Evolutionary conservation across 2,888 invertebrate species (phyloP).

Genomic region (Mythimna impura): DNA sequence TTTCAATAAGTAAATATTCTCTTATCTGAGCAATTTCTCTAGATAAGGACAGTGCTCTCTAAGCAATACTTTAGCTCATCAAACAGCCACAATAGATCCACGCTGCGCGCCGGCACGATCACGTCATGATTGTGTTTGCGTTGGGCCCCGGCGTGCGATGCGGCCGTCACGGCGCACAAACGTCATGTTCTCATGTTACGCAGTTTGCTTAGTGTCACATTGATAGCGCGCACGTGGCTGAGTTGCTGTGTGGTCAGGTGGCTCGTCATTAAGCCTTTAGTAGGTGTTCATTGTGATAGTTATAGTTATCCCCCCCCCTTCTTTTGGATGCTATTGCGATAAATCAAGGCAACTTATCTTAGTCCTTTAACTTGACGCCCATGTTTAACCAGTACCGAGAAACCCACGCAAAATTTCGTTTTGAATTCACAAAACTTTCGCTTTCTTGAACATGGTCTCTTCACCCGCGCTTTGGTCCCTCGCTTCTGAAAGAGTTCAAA

Average conservation of each 20-base stretch:
- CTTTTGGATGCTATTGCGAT: no score
- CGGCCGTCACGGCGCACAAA: background rate
- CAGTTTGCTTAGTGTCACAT: constrained; percentile 26
- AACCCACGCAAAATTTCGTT: background rate
- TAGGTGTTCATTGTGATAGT: background rate
- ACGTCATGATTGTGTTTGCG: constrained; percentile 20
- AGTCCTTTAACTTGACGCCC: background rate
- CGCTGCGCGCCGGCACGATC: background rate
- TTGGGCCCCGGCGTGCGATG: background rate
- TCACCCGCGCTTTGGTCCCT: constrained; percentile 18
- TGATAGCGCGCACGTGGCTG: constrained; percentile 25
- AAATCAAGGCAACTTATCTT: background rate
- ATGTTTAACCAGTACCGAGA: background rate
- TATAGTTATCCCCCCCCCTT: background rate
- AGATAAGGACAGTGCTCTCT: background rate
- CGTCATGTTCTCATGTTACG: constrained; percentile 28
- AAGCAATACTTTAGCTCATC: background rate
- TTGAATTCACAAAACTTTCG: constrained; percentile 18
- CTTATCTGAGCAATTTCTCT: background rate
- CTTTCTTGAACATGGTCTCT: constrained; percentile 2
- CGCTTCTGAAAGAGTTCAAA: constrained; percentile 33
- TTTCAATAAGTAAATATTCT: no score
- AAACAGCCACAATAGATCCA: constrained; percentile 1
- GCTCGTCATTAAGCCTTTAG: background rate
- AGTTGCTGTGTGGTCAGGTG: constrained; percentile 51